Evolutionary conservation across 2,113 vertebrate genomes (phyloP), one percentile per base, ranked within the genome.

Genomic region (Arenaria interpres): DNA sequence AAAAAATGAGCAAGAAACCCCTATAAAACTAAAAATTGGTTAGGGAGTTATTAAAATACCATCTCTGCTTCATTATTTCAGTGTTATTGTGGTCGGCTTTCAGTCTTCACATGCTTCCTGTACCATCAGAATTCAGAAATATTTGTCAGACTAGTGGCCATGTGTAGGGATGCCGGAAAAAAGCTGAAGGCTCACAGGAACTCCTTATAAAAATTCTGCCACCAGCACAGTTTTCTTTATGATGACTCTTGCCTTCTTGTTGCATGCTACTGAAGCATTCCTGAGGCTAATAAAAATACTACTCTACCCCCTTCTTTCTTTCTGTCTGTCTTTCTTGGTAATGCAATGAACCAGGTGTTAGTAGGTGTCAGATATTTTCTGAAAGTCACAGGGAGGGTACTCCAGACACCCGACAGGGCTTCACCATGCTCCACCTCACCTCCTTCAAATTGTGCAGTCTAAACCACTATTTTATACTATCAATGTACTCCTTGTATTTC

Each of bases 1-100:
- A 92, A 83, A 80, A 78, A 87, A 37, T 12, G 33, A 90, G 35
- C 21, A 92, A 87, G 59, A 76, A 92, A 89, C 37, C n/a, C 23
- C 23, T 74, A 41, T 79, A 81, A 89, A 88, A 82, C 39, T 41
- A 11, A 82, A 91, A 81, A 91, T 64, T 72, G 33, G 2, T 88
- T 88, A n/a, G 66, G 77, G 53, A 87, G 19, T 87, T 93, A 82
- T 91, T 95, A 91, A 95, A 96, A 93, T 35, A 45, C 77, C 37
- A 79, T 84, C 39, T 27, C 48, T 8, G 14, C 57, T 87, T 95
- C 77, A 82, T 93, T 96, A 85, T 82, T 89, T 89, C 64, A 85
- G 35, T 89, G 59, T 87, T 81, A 75, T 23, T 75, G 32, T 81
- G 60, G 32, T 84, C 69, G 90, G n/a, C 67, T 93, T 91, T 94